Conservation (phyloP, 37 sponge, comb jelly and placozoan species). For the Halichondria panicea region DNA sequence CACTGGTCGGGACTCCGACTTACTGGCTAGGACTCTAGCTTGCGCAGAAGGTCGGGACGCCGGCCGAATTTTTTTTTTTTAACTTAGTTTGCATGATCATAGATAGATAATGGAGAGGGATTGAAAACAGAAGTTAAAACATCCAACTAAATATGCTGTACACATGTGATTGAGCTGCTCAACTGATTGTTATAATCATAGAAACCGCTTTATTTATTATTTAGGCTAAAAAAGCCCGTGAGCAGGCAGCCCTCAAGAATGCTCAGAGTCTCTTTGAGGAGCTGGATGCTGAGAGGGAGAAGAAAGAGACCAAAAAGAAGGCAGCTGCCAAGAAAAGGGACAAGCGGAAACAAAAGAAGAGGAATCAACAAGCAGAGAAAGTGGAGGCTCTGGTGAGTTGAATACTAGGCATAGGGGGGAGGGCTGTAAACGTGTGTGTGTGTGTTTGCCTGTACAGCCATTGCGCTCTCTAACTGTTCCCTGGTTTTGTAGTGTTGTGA, state of each 20-base stretch:
- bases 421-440: neutral
- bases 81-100: too few species aligned
- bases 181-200: too few species aligned
- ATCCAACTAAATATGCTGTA: too few species aligned
- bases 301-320: constrained; percentile 84
- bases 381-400: constrained; percentile 25
- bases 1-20: too few species aligned
- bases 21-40: too few species aligned
- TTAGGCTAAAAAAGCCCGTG: constrained; percentile 82
- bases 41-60: too few species aligned
- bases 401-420: neutral
- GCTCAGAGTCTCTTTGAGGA: constrained; percentile 87
- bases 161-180: too few species aligned
- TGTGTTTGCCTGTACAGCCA: neutral
- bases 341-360: constrained; percentile 88
- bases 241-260: constrained; percentile 81
- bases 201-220: neutral
- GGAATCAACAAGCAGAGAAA: constrained; percentile 66
- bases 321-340: constrained; percentile 83
- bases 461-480: neutral
- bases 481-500: neutral
- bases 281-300: constrained; percentile 91
- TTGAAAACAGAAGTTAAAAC: too few species aligned
- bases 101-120: too few species aligned
- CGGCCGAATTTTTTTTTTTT: too few species aligned